A percentile compares a stretch with the other conserved stretches of the same genome.
Evolutionary conservation across 2,888 invertebrate species (phyloP).

Genomic region (Thelaira solivaga): DNA sequence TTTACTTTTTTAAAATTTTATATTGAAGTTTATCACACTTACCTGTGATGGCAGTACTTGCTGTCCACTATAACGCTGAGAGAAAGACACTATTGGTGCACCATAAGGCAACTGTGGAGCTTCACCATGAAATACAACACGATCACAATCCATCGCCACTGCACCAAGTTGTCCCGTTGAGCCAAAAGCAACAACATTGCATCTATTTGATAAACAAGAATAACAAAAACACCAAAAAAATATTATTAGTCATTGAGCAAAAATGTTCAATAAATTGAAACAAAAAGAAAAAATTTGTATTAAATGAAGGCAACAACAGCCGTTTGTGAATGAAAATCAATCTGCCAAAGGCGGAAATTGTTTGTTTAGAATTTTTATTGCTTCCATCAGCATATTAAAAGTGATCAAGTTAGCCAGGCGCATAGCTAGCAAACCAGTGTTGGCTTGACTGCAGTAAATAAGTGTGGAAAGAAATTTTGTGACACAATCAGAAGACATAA

Average conservation of each 20-base stretch:
- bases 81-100: conserved; percentile 88
- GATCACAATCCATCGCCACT: conserved; percentile 89
- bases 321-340: conserved; percentile 59
- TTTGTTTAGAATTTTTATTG: conserved; percentile 60
- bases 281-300: conserved; percentile 4
- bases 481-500: conserved; percentile 33
- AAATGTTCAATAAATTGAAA: conserved; percentile 25
- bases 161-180: conserved; percentile 78
- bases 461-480: conserved; percentile 34
- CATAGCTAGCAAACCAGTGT: not conserved
- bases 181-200: conserved; percentile 78
- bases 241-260: conserved; percentile 49
- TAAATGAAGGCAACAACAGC: not conserved
- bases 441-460: conserved; percentile 1
- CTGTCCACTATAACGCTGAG: conserved; percentile 87
- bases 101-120: conserved; percentile 86
- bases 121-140: conserved; percentile 88
- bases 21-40: conserved; percentile 60
- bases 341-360: conserved; percentile 59
- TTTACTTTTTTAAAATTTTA: not conserved
- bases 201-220: conserved; percentile 74
- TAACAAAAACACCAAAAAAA: conserved; percentile 69
- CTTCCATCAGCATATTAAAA: conserved; percentile 58
- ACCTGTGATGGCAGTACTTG: conserved; percentile 89
- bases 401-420: conserved; percentile 7